These are phyloP conservation scores for Lanistes nyassanus DNA, from an alignment of 1,140 invertebrate species.

Conservation along the genomic window DNA sequence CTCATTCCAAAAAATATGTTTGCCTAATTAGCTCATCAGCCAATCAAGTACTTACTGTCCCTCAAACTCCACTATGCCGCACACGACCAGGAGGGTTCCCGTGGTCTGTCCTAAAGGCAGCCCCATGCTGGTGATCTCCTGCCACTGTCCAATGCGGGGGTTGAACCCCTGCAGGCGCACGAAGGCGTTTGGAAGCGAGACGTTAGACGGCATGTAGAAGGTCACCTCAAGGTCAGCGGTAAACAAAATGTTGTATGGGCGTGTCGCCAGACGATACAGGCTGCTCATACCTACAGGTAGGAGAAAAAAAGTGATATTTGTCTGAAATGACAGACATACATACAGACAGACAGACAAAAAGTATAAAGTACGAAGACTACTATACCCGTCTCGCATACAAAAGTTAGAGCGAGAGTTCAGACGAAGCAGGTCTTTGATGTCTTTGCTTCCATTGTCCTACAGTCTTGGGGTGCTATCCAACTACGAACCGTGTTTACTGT, in stretches of 20 bases:
- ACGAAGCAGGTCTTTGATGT: background rate
- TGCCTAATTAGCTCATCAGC: no score
- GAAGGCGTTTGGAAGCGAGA: conserved; percentile 46
- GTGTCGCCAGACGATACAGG: conserved; percentile 32
- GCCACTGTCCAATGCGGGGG: background rate
- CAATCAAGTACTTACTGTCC: conserved; percentile 14
- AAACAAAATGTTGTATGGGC: conserved; percentile 37
- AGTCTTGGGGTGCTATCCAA: no score
- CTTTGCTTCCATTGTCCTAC: no score
- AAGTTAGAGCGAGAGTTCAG: background rate
- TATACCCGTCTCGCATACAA: background rate
- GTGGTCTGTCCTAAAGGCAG: conserved; percentile 30
- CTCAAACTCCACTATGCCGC: conserved; percentile 49
- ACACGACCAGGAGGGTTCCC: conserved; percentile 34
- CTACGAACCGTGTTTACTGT: no score
- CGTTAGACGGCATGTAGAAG: conserved; percentile 40
- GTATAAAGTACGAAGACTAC: background rate
- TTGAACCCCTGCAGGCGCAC: conserved; percentile 31
- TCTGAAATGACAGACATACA: background rate
- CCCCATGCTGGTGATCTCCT: conserved; percentile 43
- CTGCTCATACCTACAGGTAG: conserved; percentile 29
- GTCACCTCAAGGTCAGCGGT: conserved; percentile 39
- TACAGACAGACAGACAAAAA: no score
- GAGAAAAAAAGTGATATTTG: background rate
- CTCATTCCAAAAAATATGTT: no score